phyloP scores from a whole-genome alignment of 2,888 invertebrate species.

The Pseudeuparius sepicola region DNA sequence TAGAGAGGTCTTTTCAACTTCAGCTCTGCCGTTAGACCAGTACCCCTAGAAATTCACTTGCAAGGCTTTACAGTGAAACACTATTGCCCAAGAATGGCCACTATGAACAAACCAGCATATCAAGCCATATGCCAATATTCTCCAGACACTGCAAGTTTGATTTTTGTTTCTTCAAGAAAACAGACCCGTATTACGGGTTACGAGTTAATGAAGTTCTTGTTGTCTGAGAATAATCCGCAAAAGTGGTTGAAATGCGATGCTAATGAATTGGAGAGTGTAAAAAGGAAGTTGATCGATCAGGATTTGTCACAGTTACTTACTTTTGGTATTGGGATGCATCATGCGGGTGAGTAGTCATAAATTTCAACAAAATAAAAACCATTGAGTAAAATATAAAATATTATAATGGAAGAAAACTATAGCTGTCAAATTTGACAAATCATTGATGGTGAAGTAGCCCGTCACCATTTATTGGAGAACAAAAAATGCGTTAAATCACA shows the following conservation, averaged over 20 bases:
- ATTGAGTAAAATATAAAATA: no score
- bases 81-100: conserved; percentile 98
- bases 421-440: no score
- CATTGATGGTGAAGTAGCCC: no score
- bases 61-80: conserved; percentile 95
- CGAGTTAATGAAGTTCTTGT: conserved; percentile 84
- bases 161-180: conserved; percentile 92
- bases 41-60: conserved; percentile 78
- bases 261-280: conserved; percentile 70
- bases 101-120: conserved; percentile 98
- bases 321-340: conserved; percentile 98
- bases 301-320: conserved; percentile 89
- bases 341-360: conserved; percentile 74
- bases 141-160: conserved; percentile 79
- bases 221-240: conserved; percentile 85
- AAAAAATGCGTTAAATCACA: no score
- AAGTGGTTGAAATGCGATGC: conserved; percentile 89
- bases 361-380: no score
- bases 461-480: no score
- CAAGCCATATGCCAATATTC: conserved; percentile 92
- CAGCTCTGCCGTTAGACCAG: conserved; percentile 92
- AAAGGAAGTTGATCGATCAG: conserved; percentile 64
- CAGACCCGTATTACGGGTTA: conserved; percentile 95
- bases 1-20: conserved; percentile 93
- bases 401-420: no score